Base-by-base conservation (phyloP, 1,140 invertebrate genomes). In the Rhagoletis pomonella region DNA sequence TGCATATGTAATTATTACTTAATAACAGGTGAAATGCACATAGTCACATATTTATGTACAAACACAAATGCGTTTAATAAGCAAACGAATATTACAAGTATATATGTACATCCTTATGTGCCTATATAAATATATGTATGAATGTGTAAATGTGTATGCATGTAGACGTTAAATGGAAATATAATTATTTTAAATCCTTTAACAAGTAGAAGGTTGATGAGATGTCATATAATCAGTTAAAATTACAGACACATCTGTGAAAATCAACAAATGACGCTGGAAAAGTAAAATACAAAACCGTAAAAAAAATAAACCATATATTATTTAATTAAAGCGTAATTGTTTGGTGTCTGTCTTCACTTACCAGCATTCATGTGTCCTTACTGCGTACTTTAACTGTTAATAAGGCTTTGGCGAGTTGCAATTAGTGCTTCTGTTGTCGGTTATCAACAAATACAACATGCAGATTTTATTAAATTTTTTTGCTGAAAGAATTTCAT, bases 161-260 rank as follows among this genome's bases (percentile, higher is more conserved):
- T 73, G 39, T 29, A 29, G 29, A 29, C 1, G 4, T 42, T 39
- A 4, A 39, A 73, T 73, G 14, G 10, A 73, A 44, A 73, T 44
- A 73, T 73, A 73, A 44, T 73, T 14, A 73, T 47, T 17, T 73
- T 44, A 47, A 73, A 47, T 47, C 39, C 67, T 14, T 17, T 3
- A 73, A 42, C 44, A 73, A 42, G 14, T 73, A 44, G 17, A 47
- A 47, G 44, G 17, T 17, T 73, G 67, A 42, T 73, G 67, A 44
- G 44, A 73, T 73, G 39, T 39, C 67, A 55, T 55, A 55, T 73
- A 73, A 73, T 73, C 67, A 73, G 67, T 73, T 14, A 4, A 12
- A 73, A 44, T 73, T 73, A 73, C 42, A 73, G 44, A 47, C 29
- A 67, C 10, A 9, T 42, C 62, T 12, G 42, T 67, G 42, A 42